Evolutionary conservation across 2,888 invertebrate genomes (phyloP).

Genomic region (Eupithecia subumbrata): DNA sequence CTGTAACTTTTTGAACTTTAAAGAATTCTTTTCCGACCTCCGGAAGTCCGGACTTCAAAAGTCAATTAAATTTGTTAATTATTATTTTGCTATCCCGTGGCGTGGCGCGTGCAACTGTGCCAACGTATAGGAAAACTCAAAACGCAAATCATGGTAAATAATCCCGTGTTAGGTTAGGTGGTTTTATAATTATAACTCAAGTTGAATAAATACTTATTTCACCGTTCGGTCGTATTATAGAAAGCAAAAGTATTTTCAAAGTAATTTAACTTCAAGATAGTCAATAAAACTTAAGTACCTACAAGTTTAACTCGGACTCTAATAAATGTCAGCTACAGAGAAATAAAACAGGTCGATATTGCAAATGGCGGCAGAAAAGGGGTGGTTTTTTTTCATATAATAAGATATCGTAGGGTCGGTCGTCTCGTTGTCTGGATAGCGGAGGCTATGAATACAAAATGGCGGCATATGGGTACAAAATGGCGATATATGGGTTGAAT

Average conservation of each 20-base stretch:
- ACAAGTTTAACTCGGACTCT: neutral
- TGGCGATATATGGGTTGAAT: neutral
- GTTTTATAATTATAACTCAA: neutral
- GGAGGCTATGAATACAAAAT: conserved; percentile 9
- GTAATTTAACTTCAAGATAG: conserved; percentile 7
- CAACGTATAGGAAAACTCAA: neutral
- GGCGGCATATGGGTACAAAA: neutral
- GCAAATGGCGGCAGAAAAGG: conserved; percentile 15
- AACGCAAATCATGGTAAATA: neutral
- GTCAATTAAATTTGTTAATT: neutral
- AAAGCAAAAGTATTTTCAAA: conserved; percentile 2
- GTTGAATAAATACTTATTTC: neutral
- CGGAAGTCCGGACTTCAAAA: neutral
- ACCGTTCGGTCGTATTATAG: neutral
- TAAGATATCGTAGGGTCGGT: neutral
- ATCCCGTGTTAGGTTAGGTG: neutral
- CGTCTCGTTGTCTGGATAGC: neutral
- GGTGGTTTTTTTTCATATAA: conserved; percentile 10
- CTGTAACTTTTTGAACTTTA: neutral
- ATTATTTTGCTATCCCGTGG: neutral
- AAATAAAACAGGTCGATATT: conserved; percentile 5
- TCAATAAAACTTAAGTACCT: conserved; percentile 10
- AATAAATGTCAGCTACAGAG: neutral
- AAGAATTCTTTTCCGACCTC: neutral
- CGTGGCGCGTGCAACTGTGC: neutral